Conservation (phyloP, 2,888 invertebrate genomes). For the Drosophila vallismaia region DNA sequence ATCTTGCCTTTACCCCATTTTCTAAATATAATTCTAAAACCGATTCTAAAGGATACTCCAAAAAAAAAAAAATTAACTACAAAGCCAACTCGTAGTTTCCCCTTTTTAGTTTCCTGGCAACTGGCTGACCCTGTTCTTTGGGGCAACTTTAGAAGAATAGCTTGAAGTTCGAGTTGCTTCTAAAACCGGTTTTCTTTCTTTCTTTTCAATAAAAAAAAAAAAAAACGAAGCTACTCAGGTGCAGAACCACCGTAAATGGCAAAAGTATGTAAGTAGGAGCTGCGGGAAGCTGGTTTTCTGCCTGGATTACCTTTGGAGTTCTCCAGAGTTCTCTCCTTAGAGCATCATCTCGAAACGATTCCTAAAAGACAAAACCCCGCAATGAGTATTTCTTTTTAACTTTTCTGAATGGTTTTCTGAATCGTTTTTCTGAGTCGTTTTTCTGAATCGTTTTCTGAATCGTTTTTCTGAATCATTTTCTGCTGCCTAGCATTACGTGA, state of each 20-base stretch:
- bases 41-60: not conserved
- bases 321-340: no score
- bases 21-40: not conserved
- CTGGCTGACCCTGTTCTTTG: slow-evolving; percentile 76
- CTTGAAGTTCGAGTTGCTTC: slow-evolving; percentile 25
- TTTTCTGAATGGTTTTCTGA: slow-evolving; percentile 6
- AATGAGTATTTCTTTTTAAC: not conserved
- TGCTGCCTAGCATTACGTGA: slow-evolving; percentile 21
- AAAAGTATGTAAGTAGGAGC: slow-evolving; percentile 44
- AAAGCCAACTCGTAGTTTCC: not conserved
- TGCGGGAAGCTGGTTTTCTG: slow-evolving; percentile 38
- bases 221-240: slow-evolving; percentile 58
- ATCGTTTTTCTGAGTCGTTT: no score
- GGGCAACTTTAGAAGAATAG: slow-evolving; percentile 51
- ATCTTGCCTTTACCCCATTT: not conserved
- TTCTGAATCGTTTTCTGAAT: slow-evolving; percentile 25
- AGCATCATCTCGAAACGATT: no score
- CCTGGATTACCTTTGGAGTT: slow-evolving; percentile 5
- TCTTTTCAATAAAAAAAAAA: not conserved
- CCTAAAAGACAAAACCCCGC: no score
- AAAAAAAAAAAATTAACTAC: slow-evolving; percentile 2
- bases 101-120: slow-evolving; percentile 51
- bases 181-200: slow-evolving; percentile 55
- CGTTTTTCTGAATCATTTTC: slow-evolving; percentile 18
- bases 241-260: slow-evolving; percentile 57